Evolutionary conservation across 2,113 vertebrate species (phyloP).

Genomic region (Anarhynchus alexandrinus): DNA sequence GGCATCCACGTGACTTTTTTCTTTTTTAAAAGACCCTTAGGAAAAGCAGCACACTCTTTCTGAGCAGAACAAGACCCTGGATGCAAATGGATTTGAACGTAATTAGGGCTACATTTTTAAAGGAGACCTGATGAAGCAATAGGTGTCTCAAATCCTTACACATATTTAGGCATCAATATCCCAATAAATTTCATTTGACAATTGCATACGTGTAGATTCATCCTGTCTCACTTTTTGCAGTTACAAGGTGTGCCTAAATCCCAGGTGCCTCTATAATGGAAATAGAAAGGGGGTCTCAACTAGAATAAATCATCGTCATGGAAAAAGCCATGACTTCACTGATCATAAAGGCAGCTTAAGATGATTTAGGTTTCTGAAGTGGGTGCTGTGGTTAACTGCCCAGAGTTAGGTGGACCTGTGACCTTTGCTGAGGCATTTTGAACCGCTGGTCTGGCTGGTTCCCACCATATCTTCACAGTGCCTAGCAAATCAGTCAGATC

Average conservation of each 20-base stretch:
- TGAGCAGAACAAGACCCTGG: not conserved
- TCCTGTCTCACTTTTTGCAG: not conserved
- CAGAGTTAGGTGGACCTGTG: not conserved
- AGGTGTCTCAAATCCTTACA: not conserved
- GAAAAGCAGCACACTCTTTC: not conserved
- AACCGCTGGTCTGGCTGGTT: not conserved
- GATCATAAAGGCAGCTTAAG: not conserved
- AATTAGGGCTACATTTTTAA: not conserved
- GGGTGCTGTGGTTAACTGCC: not conserved
- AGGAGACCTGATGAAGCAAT: not conserved
- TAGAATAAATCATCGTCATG: not conserved
- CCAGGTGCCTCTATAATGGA: not conserved
- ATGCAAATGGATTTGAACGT: not conserved
- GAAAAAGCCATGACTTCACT: not conserved
- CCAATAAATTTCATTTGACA: not conserved
- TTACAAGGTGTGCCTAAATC: not conserved
- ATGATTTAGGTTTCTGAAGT: not conserved
- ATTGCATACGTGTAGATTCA: fast-evolving
- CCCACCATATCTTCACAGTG: not conserved
- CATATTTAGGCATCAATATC: not conserved
- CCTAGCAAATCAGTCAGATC: not conserved
- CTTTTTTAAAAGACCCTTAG: not conserved
- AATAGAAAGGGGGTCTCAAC: not conserved
- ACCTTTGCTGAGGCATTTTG: not conserved
- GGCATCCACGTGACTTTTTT: not conserved